These are phyloP conservation scores for Nymphicus hollandicus DNA, from an alignment of 2,113 vertebrate genomes.

Conservation along the genomic window DNA sequence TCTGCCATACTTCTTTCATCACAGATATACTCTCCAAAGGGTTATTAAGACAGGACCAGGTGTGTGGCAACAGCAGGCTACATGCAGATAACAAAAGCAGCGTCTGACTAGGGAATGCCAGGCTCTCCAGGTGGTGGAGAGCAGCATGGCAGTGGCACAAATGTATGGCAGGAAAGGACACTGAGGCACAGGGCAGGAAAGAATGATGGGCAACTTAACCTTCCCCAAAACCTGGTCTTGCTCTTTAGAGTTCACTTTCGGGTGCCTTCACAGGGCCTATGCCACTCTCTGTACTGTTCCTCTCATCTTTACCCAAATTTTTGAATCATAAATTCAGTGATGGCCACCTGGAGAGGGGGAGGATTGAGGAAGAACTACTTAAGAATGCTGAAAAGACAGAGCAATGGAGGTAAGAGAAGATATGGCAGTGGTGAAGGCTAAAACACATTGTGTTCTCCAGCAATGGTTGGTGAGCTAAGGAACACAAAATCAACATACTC, in stretches of 20 bases:
- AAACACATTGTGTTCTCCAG: background rate
- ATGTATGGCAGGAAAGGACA: background rate
- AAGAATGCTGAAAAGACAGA: background rate
- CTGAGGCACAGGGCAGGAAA: background rate
- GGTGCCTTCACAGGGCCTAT: background rate
- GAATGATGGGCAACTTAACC: background rate
- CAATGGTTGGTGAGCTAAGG: background rate
- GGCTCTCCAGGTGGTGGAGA: background rate
- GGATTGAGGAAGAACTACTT: background rate
- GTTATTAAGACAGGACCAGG: background rate
- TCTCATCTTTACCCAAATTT: background rate
- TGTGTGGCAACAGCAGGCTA: background rate
- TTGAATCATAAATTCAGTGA: background rate
- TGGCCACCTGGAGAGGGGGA: background rate
- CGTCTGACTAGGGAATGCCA: background rate
- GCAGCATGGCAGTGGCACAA: accelerated
- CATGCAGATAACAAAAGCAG: background rate
- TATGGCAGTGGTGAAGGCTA: background rate
- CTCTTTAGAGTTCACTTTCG: background rate
- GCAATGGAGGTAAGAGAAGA: background rate
- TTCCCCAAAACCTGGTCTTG: background rate
- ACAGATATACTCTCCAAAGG: background rate
- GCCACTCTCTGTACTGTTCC: background rate
- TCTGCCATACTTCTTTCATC: background rate
- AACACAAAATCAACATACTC: background rate